These are phyloP conservation scores for Nomada hirtipes DNA, from an alignment of 2,888 invertebrate genomes.

Conservation along the genomic window DNA sequence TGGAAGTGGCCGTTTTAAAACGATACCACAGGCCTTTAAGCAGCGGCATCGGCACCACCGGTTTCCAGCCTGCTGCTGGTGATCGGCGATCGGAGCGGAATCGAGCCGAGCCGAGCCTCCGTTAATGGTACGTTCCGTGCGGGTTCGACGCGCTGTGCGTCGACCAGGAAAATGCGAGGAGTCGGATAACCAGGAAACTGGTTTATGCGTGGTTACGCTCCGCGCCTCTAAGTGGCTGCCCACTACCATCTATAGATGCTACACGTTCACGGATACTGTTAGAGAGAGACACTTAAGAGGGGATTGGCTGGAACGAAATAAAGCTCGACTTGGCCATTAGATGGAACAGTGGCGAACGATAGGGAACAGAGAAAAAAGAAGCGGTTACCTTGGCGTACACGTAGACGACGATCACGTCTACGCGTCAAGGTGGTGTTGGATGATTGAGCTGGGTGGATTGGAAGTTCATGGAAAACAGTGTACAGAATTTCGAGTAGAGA, in stretches of 20 bases:
- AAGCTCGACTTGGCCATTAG: slow-evolving; percentile 57
- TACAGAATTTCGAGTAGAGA: slow-evolving; percentile 57
- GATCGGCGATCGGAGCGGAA: slow-evolving; percentile 65
- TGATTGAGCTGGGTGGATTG: slow-evolving; percentile 46
- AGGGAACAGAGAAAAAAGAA: slow-evolving; percentile 39
- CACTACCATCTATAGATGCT: slow-evolving; percentile 70
- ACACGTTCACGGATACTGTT: slow-evolving; percentile 64
- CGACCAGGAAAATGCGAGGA: slow-evolving; percentile 79
- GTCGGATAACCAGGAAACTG: slow-evolving; percentile 83
- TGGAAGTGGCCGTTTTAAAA: slow-evolving; percentile 51
- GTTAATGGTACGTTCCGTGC: slow-evolving; percentile 79
- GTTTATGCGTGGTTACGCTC: slow-evolving; percentile 81
- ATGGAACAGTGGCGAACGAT: slow-evolving; percentile 53
- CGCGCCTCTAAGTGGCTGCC: slow-evolving; percentile 74
- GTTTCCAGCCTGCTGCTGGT: slow-evolving; percentile 50
- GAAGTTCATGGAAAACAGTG: slow-evolving; percentile 55
- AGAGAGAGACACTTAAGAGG: slow-evolving; percentile 43
- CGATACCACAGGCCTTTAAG: slow-evolving; percentile 59
- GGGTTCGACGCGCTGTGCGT: slow-evolving; percentile 77
- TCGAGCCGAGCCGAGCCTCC: slow-evolving; percentile 67
- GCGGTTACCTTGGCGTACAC: slow-evolving; percentile 56
- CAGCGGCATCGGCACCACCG: slow-evolving; percentile 56
- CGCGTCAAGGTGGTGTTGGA: slow-evolving; percentile 53
- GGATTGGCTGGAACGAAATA: slow-evolving; percentile 58
- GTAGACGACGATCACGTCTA: slow-evolving; percentile 52